Evolutionary conservation across 2,888 invertebrate species (phyloP), one percentile per base, ranked within the genome.

Genomic region (Gymnocheta viridis): DNA sequence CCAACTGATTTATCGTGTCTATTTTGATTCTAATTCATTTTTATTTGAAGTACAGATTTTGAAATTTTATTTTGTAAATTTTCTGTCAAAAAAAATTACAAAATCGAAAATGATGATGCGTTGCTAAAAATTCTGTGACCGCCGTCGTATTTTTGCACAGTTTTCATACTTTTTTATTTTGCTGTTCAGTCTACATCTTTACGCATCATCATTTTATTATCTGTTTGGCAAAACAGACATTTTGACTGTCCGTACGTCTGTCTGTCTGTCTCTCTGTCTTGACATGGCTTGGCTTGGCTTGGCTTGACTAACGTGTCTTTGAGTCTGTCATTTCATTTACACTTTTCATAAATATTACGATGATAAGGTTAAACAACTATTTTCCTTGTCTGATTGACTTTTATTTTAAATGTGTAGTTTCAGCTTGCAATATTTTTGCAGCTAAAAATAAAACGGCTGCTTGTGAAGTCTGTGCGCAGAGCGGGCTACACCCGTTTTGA

Each of bases 311-410:
- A 51, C 35, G 32, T 74, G 60, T 74, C 69, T 60, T 38, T 51
- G 35, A 44, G 72, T 49, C 78, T 79, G 72, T 78, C 79, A 73
- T 81, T 81, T 81, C 81, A 81, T 82, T 82, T 82, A 82, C 81
- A 82, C 81, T 82, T 76, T 79, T 73, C 82, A 73, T 77, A 77
- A 77, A 84, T 77, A 62, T 41, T 38, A 69, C 49, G 62, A 19
- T 82, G 81, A 82, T 82, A 76, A 82, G 74, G 69, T 82, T 82
- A 82, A 69, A 67, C 29, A 51, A 74, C 47, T 47, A 62, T 78
- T 81, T 67, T 67, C 29, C 73, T 67, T 73, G 67, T 67, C 74
- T 76, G 76, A 82, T 76, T 82, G 81, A 76, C 69, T 74, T 81
- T 76, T 54, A 24, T 19, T 27, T 24, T 38, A 10, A 32, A 38